Evolutionary conservation across 2,113 vertebrate genomes (phyloP).

Genomic region (Potamarius usumacintae): DNA sequence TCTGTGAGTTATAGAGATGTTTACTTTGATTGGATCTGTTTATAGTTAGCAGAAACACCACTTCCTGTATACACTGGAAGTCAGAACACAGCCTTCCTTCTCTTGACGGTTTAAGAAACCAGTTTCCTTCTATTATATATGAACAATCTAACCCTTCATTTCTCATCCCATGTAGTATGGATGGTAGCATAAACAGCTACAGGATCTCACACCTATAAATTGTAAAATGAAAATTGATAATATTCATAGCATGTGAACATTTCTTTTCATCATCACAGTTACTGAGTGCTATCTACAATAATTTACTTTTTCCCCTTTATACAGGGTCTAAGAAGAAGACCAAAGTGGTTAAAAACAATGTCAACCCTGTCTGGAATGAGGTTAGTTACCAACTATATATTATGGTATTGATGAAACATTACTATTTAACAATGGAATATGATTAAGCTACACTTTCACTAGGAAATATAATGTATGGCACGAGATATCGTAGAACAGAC

Average conservation of each 20-base stretch:
- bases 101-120: conserved; percentile 28
- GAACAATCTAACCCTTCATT: conserved; percentile 35
- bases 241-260: neutral
- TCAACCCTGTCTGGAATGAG: conserved; percentile 97
- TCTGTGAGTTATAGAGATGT: neutral
- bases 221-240: neutral
- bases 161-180: conserved; percentile 14
- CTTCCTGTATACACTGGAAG: conserved; percentile 54
- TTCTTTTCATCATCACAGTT: neutral
- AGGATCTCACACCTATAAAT: conserved; percentile 5
- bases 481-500: neutral
- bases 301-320: conserved; percentile 18
- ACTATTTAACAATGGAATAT: neutral
- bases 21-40: conserved; percentile 26
- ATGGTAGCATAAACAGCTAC: conserved; percentile 22
- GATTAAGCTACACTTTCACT: neutral
- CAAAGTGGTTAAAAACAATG: conserved; percentile 92
- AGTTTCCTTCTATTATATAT: conserved; percentile 50
- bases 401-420: neutral
- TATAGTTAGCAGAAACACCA: conserved; percentile 5
- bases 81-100: conserved; percentile 50
- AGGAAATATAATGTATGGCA: neutral
- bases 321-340: conserved; percentile 94
- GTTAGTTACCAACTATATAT: conserved; percentile 62
- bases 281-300: conserved; percentile 6